These are phyloP conservation scores for Pemphigus obesinymphae DNA, from an alignment of 1,140 invertebrate genomes.

Conservation along the genomic window DNA sequence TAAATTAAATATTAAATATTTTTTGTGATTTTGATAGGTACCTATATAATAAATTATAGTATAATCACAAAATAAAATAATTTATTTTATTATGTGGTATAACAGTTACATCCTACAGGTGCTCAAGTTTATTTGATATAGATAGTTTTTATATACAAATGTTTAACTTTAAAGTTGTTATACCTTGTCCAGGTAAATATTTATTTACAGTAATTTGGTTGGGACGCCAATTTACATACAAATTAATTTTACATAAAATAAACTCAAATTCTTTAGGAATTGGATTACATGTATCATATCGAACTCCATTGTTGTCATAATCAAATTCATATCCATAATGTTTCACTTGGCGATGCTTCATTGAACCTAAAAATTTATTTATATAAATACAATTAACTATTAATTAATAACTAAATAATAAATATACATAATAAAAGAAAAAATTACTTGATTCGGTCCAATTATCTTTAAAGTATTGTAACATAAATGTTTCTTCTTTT, in stretches of 20 bases:
- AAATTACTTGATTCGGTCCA: constrained; percentile 17
- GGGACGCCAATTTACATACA: constrained; percentile 53
- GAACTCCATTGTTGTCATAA: constrained; percentile 83
- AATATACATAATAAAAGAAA: too few relatives aligned
- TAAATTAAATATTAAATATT: too few relatives aligned
- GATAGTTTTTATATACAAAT: too few relatives aligned
- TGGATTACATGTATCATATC: constrained; percentile 57
- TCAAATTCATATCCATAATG: constrained; percentile 93
- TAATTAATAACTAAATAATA: constrained; percentile 8
- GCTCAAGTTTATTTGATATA: too few relatives aligned
- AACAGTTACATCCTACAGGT: too few relatives aligned
- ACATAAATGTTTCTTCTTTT: constrained; percentile 65
- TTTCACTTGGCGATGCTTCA: constrained; percentile 84
- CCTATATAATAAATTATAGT: too few relatives aligned
- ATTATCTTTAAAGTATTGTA: constrained; percentile 55
- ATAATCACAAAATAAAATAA: too few relatives aligned
- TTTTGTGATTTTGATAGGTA: too few relatives aligned
- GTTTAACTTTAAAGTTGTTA: neutral
- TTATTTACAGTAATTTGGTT: constrained; percentile 92
- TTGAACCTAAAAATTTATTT: constrained; percentile 48
- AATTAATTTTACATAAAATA: constrained; percentile 55
- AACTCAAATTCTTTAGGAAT: constrained; percentile 69
- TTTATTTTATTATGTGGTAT: too few relatives aligned
- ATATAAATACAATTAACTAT: constrained; percentile 38
- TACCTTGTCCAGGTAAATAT: constrained; percentile 87